Percentiles rank a stretch among this genome's conserved stretches.
Evolutionary conservation across 2,113 vertebrate genomes (phyloP).

Genomic region (Strix aluco): DNA sequence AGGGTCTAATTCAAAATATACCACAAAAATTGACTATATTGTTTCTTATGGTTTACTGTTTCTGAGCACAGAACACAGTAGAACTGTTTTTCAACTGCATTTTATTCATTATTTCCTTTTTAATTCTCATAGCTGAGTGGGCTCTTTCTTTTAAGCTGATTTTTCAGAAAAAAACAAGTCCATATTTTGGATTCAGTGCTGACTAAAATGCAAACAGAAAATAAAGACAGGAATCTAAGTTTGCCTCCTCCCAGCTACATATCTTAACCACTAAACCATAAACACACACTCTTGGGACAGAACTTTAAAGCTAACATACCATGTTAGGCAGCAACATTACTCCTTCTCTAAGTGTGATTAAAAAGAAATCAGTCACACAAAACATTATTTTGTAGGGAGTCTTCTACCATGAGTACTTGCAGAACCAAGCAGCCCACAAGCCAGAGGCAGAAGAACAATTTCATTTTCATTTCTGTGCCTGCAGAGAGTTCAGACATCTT

Average conservation of each 20-base stretch:
- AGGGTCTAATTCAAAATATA: background rate
- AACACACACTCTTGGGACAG: background rate
- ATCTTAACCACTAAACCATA: background rate
- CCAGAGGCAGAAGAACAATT: background rate
- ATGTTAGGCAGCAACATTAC: background rate
- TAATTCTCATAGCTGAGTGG: background rate
- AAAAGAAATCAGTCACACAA: background rate
- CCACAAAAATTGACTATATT: background rate
- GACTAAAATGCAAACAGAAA: background rate
- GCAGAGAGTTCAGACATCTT: background rate
- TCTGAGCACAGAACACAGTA: background rate
- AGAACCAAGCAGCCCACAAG: background rate
- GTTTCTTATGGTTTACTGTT: background rate
- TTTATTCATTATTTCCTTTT: background rate
- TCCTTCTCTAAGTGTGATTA: background rate
- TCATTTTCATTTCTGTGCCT: background rate
- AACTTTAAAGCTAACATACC: background rate
- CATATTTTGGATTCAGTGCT: background rate
- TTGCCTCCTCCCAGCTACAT: background rate
- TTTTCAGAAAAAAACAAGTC: background rate
- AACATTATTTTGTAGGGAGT: background rate
- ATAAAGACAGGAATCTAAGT: background rate
- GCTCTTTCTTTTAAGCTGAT: background rate
- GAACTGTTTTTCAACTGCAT: background rate
- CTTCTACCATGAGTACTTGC: background rate